Base-by-base conservation (phyloP, 2,113 vertebrate genomes). In the Globicephala melas region DNA sequence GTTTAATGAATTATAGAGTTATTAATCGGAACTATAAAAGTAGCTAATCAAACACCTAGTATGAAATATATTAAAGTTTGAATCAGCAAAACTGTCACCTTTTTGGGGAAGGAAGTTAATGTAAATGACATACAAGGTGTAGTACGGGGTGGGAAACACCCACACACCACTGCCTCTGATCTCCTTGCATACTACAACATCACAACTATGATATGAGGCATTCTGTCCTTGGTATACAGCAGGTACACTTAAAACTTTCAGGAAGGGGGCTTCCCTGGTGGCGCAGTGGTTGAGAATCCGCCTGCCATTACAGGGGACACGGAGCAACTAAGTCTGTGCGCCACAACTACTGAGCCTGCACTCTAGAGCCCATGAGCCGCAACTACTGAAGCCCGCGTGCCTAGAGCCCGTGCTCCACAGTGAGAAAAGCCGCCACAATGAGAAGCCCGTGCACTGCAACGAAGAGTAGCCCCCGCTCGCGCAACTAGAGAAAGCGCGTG, bases 1-100 rank as follows among this genome's bases (percentile, higher is more conserved):
- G 88, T 89, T 92, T 81, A 92, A 67, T 44, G 11, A 89, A 71
- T 92, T 91, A 90, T 74, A 95, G 89, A 91, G 25, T 87, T 97
- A 82, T 65, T 95, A 38, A 89, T 82, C 55, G 83, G 26, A 96
- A 41, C 20, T 58, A 79, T 89, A 76, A 94, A 87, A 88, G 31
- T 60, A 96, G 53, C 18, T 71, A 70, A n/a, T 95, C 33, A 92
- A 68, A 92, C 7, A 86, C 3, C 15, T 89, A 86, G 83, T 79
- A n/a, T 94, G n/a, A 96, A 93, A 60, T 83, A 84, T 18, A 77
- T 71, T 91, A 84, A 86, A 73, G 28, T 96, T 28, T 41, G 5
- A 83, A 36, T 80, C 53, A 93, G 85, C 71, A 95, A 82, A 82
- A 88, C 31, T 63, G 63, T 67, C 60, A 89, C 26, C 58, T 87